phyloP scores from a whole-genome alignment of 2,113 vertebrate genomes.

The Syrrhaptes paradoxus region DNA sequence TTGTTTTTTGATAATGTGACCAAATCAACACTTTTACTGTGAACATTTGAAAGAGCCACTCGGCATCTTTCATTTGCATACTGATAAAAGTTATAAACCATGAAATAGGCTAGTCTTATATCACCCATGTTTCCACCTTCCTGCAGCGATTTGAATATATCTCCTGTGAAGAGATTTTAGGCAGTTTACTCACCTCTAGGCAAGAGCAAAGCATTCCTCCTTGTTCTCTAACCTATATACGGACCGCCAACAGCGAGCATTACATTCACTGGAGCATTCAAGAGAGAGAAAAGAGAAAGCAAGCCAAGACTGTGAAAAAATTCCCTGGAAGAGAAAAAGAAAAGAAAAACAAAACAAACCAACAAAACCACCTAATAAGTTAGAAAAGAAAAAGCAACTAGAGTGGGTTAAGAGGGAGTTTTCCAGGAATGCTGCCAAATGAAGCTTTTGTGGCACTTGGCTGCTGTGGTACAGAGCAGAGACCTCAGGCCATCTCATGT shows the following conservation, averaged over 20 bases:
- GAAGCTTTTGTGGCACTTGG: neutral
- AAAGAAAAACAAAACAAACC: accelerated
- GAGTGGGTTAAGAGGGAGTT: neutral
- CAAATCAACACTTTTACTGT: neutral
- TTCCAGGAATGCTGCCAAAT: neutral
- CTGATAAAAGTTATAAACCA: constrained; percentile 23
- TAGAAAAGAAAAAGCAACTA: neutral
- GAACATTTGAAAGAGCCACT: neutral
- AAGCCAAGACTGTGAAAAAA: neutral
- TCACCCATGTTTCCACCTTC: neutral
- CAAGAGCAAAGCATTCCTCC: neutral
- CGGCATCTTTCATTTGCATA: neutral
- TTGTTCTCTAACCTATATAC: neutral
- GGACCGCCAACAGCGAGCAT: neutral
- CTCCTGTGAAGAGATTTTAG: neutral
- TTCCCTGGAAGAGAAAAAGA: neutral
- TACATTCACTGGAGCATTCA: neutral
- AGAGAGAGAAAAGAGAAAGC: neutral
- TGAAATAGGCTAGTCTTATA: constrained; percentile 9
- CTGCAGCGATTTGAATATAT: neutral
- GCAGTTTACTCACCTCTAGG: neutral
- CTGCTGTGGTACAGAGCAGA: neutral
- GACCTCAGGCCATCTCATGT: accelerated
- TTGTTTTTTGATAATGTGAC: neutral
- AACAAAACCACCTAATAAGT: neutral